Evolutionary conservation across 2,888 invertebrate species (phyloP), one percentile per base, ranked within the genome.

Genomic region (Platycheirus rosarum): DNA sequence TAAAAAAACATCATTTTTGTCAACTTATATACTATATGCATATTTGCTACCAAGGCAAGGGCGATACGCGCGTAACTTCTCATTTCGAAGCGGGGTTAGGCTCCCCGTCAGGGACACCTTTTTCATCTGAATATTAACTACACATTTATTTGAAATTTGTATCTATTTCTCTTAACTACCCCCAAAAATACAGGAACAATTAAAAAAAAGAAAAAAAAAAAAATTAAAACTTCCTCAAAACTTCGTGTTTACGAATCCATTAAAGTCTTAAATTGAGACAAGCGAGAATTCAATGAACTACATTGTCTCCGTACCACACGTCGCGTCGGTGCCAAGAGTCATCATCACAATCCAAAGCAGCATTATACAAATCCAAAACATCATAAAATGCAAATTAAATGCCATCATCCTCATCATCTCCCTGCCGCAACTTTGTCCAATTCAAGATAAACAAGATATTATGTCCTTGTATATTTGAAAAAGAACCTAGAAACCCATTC

Each of bases 321-420:
- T 29, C 29, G 51, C 2, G 14, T 14, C 18, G 18, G 37, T 20
- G 14, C 16, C 26, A 60, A 42, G 26, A 26, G 40, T 20, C 29
- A 62, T 40, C 46, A 13, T 49, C 62, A 14, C 18, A 75, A 16
- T 26, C 14, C 8, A 20, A n/a, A 37, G 13, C 23, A 71, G 16
- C 9, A 49, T 68, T 74, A 37, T 13, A 55, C 55, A 55, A 69
- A 57, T 51, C 63, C 55, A 79, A n/a, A 63, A 69, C 79, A 57
- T 63, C 79, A 63, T 75, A 69, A 79, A 75, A 79, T 79, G 68
- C 69, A 79, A 79, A 79, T 79, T 69, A 63, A 69, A 79, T 69
- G 62, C n/a, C 35, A 57, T 60, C 35, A 49, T 49, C 20, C 53
- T 35, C 62, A 63, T 35, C 62, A 73, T 78, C 20, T 20, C 32